Evolutionary conservation across 2,888 invertebrate species (phyloP), one percentile per base, ranked within the genome.

Genomic region (Lumbricus terrestris): DNA sequence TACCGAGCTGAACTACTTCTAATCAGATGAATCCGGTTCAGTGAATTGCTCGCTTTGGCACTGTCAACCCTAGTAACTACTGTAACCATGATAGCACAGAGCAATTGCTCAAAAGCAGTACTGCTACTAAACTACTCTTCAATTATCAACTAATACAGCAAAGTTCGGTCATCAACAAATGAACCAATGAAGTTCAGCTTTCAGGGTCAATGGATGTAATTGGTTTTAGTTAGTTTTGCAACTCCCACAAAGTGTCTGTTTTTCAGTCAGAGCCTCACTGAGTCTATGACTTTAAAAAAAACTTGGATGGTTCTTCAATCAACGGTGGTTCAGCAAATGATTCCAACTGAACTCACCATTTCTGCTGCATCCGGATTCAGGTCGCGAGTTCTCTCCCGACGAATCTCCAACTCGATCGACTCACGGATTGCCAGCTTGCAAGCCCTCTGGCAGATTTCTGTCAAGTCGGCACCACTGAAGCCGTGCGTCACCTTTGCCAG

Each of bases 361-460:
- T 89, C 89, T 35, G n/a, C 94, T 88, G 95, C 95, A 91, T 96
- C 96, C 54, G 97, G 96, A 95, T 97, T 94, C 97, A 96, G 96
- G 92, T 97, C 97, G 90, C 97, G 96, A 92, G 98, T 97, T 93
- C 97, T 97, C 95, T 99, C 99, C 92, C 97, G 96, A 88, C 97
- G 96, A 93, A 99, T 98, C 95, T 99, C 99, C 2, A 97, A 96
- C 96, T 99, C 99, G 95, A 99, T 99, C 93, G 97, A 97, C 95
- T 99, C 98, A 90, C 99, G 96, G 96, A 99, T 99, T 93, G 99
- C 99, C 94, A 99, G 96, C 96, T 99, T 99, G 95, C 99, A 99
- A 83, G 99, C 99, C 92, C 99, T 97, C 96, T 99, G 99, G 95
- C 99, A 99, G 94, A 99, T 98, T 96, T 99, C 99, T 23, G 99